Evolutionary conservation across 2,797 vertebrate species (phyloP).

Genomic region (Phalloptychus januarius): DNA sequence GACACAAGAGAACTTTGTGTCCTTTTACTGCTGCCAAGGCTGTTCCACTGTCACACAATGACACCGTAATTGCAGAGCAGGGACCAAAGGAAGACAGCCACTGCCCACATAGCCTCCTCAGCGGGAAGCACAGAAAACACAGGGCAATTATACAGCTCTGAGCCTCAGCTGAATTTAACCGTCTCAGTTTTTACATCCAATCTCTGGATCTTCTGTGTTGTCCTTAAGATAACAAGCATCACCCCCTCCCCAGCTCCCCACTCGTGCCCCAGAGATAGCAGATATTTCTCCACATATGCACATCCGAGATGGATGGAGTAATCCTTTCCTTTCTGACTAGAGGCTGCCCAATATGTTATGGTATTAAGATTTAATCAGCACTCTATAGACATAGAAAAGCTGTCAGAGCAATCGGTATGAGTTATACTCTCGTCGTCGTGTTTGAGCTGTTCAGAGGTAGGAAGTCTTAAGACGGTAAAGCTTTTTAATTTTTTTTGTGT

Average conservation of each 20-base stretch:
- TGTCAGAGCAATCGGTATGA: slow-evolving; percentile 40
- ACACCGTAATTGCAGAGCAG: slow-evolving; percentile 70
- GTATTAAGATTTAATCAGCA: slow-evolving; percentile 68
- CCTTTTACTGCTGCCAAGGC: slow-evolving; percentile 41
- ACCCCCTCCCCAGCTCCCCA: too few species aligned
- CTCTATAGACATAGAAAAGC: slow-evolving; percentile 44
- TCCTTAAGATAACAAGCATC: slow-evolving; percentile 38
- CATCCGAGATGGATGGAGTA: slow-evolving; percentile 38
- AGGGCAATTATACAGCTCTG: slow-evolving; percentile 54
- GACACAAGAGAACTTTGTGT: slow-evolving; percentile 43
- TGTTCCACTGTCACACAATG: slow-evolving; percentile 62
- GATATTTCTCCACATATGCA: slow-evolving; percentile 50
- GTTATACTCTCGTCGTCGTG: slow-evolving; percentile 44
- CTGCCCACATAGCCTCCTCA: slow-evolving; percentile 56
- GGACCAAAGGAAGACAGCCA: slow-evolving; percentile 51
- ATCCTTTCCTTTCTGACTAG: slow-evolving; percentile 43
- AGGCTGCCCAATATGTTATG: slow-evolving; percentile 55
- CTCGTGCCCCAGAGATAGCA: slow-evolving; percentile 19
- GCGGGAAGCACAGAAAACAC: slow-evolving; percentile 52
- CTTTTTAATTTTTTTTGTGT: slow-evolving; percentile 5
- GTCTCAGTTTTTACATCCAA: slow-evolving; percentile 34
- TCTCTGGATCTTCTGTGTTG: slow-evolving; percentile 38
- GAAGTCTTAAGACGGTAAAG: slow-evolving; percentile 25
- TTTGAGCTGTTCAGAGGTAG: slow-evolving; percentile 17
- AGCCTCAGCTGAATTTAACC: slow-evolving; percentile 34